Percentiles rank a stretch among this genome's conserved stretches.
phyloP scores from a whole-genome alignment of 2,888 invertebrate species.

The Rhabditophanes sp. region DNA sequence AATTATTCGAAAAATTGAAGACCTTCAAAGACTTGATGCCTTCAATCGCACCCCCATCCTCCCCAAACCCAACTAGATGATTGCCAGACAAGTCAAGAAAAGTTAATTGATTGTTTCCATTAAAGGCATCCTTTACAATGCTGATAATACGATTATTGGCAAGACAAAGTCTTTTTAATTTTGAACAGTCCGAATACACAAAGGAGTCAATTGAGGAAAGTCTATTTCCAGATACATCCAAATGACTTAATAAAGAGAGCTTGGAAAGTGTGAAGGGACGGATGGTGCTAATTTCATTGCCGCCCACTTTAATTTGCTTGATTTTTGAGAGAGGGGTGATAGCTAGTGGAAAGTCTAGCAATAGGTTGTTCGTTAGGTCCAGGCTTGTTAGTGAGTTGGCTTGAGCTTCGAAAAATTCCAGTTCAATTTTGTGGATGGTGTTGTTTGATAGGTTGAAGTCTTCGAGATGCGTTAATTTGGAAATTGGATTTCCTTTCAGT shows the following conservation, averaged over 20 bases:
- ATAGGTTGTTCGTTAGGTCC: no score
- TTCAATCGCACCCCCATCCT: conserved; percentile 71
- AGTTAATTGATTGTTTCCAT: conserved; percentile 24
- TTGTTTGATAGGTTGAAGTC: conserved; percentile 22
- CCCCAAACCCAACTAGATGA: conserved; percentile 50
- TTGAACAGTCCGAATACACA: conserved; percentile 25
- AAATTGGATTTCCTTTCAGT: conserved; percentile 15
- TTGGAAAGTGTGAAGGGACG: no score
- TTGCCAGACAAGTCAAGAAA: conserved; percentile 26
- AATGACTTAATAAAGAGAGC: conserved; percentile 2
- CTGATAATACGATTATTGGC: conserved; percentile 19
- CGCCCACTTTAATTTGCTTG: no score
- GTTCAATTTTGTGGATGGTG: conserved; percentile 16
- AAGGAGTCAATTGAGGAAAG: not conserved
- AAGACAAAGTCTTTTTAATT: conserved; percentile 23
- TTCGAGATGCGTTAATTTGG: conserved; percentile 17
- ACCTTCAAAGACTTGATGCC: conserved; percentile 65
- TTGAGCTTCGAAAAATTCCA: conserved; percentile 14
- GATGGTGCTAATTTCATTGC: no score
- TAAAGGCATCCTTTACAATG: conserved; percentile 27
- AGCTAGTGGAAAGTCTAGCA: no score
- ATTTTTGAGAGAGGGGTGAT: no score
- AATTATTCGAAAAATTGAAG: conserved; percentile 17
- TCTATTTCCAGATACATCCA: conserved; percentile 7
- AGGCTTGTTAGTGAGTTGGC: conserved; percentile 1